Percentiles rank a stretch among this genome's conserved stretches.
Evolutionary conservation across 2,113 vertebrate species (phyloP).

Genomic region (Bubo blakistoni): DNA sequence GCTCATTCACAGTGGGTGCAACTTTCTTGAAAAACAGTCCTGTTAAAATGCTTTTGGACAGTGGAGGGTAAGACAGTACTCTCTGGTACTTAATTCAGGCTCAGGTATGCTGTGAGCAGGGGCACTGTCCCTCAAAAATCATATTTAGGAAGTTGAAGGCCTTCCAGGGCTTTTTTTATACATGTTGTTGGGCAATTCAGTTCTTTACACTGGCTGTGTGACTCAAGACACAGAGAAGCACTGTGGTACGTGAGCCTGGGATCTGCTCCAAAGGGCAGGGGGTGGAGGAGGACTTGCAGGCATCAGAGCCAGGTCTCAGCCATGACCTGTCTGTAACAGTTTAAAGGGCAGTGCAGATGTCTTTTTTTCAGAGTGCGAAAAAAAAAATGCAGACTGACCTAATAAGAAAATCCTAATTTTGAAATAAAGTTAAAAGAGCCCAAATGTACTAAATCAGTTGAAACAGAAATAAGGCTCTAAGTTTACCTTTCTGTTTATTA

Average conservation of each 20-base stretch:
- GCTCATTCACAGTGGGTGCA: background rate
- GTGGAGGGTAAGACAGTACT: background rate
- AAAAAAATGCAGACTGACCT: background rate
- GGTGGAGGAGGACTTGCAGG: background rate
- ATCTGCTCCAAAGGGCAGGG: background rate
- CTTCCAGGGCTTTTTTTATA: background rate
- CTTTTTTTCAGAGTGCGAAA: background rate
- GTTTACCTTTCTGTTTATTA: background rate
- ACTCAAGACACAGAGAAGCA: background rate
- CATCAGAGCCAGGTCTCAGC: background rate
- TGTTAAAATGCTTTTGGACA: background rate
- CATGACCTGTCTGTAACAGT: background rate
- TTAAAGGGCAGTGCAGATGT: background rate
- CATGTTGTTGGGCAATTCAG: background rate
- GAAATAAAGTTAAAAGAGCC: background rate
- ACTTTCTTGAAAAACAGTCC: background rate
- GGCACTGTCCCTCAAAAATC: background rate
- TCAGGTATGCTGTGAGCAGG: background rate
- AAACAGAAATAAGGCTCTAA: background rate
- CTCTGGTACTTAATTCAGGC: rapidly evolving
- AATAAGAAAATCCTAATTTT: background rate
- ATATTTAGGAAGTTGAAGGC: background rate
- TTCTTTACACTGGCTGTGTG: background rate
- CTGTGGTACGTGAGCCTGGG: background rate
- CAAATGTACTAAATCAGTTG: background rate